phyloP scores from a whole-genome alignment of 2,888 invertebrate genomes.

The Deroplatys truncata region DNA sequence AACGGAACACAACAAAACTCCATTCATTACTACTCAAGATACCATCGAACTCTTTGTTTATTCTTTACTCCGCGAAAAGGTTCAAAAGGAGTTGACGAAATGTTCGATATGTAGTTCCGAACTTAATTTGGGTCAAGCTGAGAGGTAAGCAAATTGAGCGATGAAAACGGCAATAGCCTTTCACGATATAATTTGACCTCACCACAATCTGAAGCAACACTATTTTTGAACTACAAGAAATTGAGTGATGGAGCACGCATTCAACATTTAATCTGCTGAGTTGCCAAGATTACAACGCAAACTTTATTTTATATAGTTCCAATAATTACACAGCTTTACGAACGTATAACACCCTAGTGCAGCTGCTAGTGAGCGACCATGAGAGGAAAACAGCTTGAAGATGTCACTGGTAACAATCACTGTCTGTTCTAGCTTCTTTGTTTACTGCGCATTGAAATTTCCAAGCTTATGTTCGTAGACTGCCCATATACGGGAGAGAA shows the following conservation, averaged over 20 bases:
- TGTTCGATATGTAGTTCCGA: neutral
- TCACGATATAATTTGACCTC: neutral
- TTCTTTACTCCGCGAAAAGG: neutral
- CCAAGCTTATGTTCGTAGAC: neutral
- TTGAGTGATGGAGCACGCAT: neutral
- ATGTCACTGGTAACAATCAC: neutral
- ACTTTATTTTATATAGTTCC: neutral
- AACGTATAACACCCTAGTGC: neutral
- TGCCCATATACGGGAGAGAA: too few species aligned
- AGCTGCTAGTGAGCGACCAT: neutral
- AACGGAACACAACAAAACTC: neutral
- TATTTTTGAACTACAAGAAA: neutral
- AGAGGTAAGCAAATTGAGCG: too few species aligned
- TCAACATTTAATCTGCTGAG: neutral
- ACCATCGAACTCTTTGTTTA: neutral
- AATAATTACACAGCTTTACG: neutral
- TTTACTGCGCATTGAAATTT: neutral
- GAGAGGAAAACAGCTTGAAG: neutral
- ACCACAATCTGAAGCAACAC: neutral
- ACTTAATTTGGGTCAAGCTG: neutral
- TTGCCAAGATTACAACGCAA: neutral
- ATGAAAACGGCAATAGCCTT: neutral
- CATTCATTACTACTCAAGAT: neutral
- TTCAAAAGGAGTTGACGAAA: neutral
- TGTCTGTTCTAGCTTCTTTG: neutral